Conservation (phyloP, 1,140 invertebrate genomes). For the Phymorhynchus buccinoides region DNA sequence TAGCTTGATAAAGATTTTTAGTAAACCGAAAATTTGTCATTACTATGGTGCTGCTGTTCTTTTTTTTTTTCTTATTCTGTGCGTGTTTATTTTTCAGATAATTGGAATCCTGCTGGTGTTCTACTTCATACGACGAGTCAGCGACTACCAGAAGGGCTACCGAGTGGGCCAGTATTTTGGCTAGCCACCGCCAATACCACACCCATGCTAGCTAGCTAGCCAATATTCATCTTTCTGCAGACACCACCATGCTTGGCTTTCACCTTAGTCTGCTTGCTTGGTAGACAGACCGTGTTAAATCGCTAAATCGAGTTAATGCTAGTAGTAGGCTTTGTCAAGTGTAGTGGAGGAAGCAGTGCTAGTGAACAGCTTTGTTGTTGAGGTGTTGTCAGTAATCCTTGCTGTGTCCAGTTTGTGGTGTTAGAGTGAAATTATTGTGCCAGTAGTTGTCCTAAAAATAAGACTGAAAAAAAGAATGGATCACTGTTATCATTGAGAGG, state of each 20-base stretch:
- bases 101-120: constrained; percentile 62
- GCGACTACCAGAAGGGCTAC: constrained; percentile 57
- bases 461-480: too few species aligned
- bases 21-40: too few species aligned
- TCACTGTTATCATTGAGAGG: too few species aligned
- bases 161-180: constrained; percentile 52
- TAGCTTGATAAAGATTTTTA: too few species aligned
- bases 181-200: background rate
- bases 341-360: background rate
- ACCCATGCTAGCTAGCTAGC: too few species aligned
- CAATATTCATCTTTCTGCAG: background rate
- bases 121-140: constrained; percentile 58
- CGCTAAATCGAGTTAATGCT: background rate
- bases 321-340: background rate
- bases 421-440: too few species aligned
- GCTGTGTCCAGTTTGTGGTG: too few species aligned
- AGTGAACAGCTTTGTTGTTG: too few species aligned
- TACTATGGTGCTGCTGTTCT: background rate
- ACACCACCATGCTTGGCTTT: background rate
- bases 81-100: constrained; percentile 49
- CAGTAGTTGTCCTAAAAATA: too few species aligned
- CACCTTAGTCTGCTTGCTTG: background rate
- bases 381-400: too few species aligned
- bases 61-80: background rate
- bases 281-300: background rate